These are phyloP conservation scores for Choristoneura fumiferana DNA, from an alignment of 1,140 invertebrate species.

Conservation along the genomic window DNA sequence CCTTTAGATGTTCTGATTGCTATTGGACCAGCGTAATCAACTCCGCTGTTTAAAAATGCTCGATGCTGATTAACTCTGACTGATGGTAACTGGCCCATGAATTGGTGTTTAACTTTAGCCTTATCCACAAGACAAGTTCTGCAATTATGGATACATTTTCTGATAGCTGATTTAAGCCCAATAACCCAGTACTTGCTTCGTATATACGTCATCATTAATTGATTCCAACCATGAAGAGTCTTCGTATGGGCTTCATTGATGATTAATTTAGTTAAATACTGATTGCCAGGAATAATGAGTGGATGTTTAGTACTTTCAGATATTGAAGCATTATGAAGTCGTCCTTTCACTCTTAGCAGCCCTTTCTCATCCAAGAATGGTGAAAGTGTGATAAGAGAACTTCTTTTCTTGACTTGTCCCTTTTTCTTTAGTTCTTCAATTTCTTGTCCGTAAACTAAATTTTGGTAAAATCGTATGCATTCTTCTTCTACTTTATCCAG, in stretches of 20 bases:
- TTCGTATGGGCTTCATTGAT: constrained; percentile 32
- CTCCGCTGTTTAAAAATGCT: too few relatives aligned
- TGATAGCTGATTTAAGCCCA: constrained; percentile 26
- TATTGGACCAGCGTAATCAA: too few relatives aligned
- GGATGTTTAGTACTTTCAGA: constrained; percentile 32
- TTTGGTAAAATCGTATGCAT: constrained; percentile 13
- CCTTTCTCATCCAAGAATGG: constrained; percentile 41
- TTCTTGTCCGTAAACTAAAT: constrained; percentile 18
- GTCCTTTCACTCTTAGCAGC: constrained; percentile 41
- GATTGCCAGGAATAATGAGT: constrained; percentile 37
- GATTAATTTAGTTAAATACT: constrained; percentile 27
- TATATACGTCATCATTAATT: too few relatives aligned
- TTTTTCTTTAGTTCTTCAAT: constrained; percentile 10
- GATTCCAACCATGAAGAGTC: too few relatives aligned
- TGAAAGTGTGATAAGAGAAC: constrained; percentile 30
- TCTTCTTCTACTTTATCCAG: neutral
- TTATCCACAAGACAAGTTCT: neutral
- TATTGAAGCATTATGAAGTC: constrained; percentile 36
- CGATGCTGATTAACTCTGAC: too few relatives aligned
- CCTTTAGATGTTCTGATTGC: too few relatives aligned
- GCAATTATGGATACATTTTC: constrained; percentile 19
- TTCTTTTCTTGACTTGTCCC: constrained; percentile 20
- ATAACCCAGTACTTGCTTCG: too few relatives aligned
- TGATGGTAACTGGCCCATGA: too few relatives aligned
- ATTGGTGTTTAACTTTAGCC: constrained; percentile 22